These are phyloP conservation scores for Varanus salvator DNA, from an alignment of 2,113 vertebrate species.

Conservation along the genomic window DNA sequence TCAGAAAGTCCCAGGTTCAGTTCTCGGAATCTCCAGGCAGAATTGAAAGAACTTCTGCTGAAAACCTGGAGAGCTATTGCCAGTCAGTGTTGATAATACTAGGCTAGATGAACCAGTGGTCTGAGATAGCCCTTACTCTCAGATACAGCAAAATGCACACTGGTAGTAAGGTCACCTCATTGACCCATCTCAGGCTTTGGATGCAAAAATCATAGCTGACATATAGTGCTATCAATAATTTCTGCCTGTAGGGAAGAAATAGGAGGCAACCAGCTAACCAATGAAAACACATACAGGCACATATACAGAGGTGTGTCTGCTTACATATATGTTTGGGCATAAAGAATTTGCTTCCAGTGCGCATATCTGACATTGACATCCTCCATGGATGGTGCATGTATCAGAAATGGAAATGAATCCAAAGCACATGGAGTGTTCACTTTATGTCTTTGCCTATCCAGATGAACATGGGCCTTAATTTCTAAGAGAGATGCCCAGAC, in stretches of 20 bases:
- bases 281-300: background rate
- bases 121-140: background rate
- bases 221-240: background rate
- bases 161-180: conserved; percentile 27
- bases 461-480: background rate
- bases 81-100: too few species aligned
- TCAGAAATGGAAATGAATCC: too few species aligned
- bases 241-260: conserved; percentile 1
- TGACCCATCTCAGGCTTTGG: background rate
- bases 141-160: background rate
- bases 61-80: too few species aligned
- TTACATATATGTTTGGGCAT: background rate
- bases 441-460: background rate
- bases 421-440: background rate
- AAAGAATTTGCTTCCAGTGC: background rate
- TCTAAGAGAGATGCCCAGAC: background rate
- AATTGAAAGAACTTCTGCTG: too few species aligned
- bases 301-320: background rate
- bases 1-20: too few species aligned
- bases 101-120: too few species aligned
- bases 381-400: too few species aligned
- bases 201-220: background rate
- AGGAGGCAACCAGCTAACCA: background rate
- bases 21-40: too few species aligned
- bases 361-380: background rate